Evolutionary conservation across 2,888 invertebrate species (phyloP), one percentile per base, ranked within the genome.

Genomic region (Leptinotarsa juncta): DNA sequence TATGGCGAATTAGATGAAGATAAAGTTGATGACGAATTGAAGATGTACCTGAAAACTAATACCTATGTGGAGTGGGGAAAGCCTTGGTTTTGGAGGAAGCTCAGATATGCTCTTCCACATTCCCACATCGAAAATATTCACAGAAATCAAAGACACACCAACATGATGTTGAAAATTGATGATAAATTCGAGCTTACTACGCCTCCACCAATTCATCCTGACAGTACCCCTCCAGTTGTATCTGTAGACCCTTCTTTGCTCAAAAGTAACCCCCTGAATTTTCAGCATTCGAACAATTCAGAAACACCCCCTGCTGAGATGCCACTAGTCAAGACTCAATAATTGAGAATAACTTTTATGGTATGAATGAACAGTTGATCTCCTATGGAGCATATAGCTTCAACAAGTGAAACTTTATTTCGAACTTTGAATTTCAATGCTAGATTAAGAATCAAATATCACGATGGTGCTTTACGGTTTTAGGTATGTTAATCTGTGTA

Each of bases 51-150:
- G 10, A 90, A 90, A 76, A 93, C 91, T 86, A 95, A 95, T 85
- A 96, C 95, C 0, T 96, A 95, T 84, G 90, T 96, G 50, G 92
- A 93, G 82, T 95, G 94, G 94, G 94, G 92, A 15, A 95, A 95
- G 84, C 93, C 93, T 10, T 93, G 93, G 92, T 95, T 96, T 88
- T 96, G 95, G 95, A 90, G 93, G 72, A 94, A 94, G 85, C 87
- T 96, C 70, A 75, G 91, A 51, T 94, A 93, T 84, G 95, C 95
- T 1, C 87, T 94, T 83, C 94, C 94, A 0, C 93, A 93, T 86
- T 50, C 50, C 20, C 10, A 32, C 32, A 32, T 2, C 32, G 5
- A 32, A 32, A 32, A 32, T 32, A 32, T 77, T 55, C 78, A 79
- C 50, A 78, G 76, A 5, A 81, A 82, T 49, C 83, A 82, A 70